Evolutionary conservation across 2,888 invertebrate species (phyloP).

Genomic region (Pomacea canaliculata): DNA sequence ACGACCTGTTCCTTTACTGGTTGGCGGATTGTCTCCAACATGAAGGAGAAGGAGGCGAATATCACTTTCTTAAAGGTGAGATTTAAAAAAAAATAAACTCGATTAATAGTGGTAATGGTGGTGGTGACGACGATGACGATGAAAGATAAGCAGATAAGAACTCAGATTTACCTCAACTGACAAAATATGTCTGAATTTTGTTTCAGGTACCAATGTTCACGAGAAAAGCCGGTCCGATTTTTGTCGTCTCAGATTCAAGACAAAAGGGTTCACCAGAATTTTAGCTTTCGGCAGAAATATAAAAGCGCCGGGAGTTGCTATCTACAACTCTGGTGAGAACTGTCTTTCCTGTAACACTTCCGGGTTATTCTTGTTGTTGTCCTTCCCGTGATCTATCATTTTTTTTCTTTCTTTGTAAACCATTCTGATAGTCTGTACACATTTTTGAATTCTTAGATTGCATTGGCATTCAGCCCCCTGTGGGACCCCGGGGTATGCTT

Average conservation of each 20-base stretch:
- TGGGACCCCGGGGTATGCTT: too few species aligned
- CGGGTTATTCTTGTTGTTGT: not conserved
- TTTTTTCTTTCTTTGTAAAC: not conserved
- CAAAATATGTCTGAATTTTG: not conserved
- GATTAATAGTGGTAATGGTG: too few species aligned
- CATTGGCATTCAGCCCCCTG: too few species aligned
- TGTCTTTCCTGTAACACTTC: not conserved
- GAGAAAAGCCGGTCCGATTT: conserved; percentile 74
- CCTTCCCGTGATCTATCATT: not conserved
- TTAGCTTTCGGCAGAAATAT: conserved; percentile 78
- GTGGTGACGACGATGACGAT: too few species aligned
- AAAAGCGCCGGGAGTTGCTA: conserved; percentile 79
- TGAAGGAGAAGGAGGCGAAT: conserved; percentile 67
- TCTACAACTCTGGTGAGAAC: conserved; percentile 79
- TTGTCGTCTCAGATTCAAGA: conserved; percentile 80
- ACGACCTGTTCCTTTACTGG: conserved; percentile 85
- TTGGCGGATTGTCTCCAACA: conserved; percentile 77
- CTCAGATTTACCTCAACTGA: not conserved
- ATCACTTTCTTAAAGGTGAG: conserved; percentile 69
- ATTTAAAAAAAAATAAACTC: not conserved
- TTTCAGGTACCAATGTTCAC: conserved; percentile 70
- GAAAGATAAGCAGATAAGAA: too few species aligned
- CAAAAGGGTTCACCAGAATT: conserved; percentile 77
- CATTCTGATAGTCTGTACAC: not conserved
- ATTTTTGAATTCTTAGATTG: too few species aligned